Evolutionary conservation across 2,113 vertebrate species (phyloP), one percentile per base, ranked within the genome.

Genomic region (Halcyon senegalensis): DNA sequence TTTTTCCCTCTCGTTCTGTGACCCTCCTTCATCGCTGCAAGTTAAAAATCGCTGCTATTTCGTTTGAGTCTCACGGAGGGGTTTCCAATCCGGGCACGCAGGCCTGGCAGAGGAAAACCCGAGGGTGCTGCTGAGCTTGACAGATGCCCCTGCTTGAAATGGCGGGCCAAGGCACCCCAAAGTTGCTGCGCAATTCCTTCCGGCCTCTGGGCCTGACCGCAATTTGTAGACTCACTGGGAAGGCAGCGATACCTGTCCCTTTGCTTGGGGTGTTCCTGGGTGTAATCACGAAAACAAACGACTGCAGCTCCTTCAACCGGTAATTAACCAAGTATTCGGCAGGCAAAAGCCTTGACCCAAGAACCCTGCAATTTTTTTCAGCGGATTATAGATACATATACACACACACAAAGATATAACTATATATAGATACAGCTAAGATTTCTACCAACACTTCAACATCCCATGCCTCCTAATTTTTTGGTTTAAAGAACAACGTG

Each of bases 191-290:
- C 72, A 59, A 13, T 67, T 87, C 62, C 27, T 87, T 24, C 62
- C 6, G 70, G 67, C 78, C 48, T 75, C 28, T 4, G 2, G 16
- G 9, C 63, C 79, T 37, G 62, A 2, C 20, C 5, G 5, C 1
- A 6, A 39, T 25, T 9, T 56, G 56, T 1, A 33, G 59, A 31
- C 14, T 19, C n/a, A 5, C 31, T 19, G 18, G 0, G 58, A 23
- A 89, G 84, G 94, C 69, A 63, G 93, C 46, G 74, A 12, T 50
- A 84, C 95, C 87, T 62, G 87, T 67, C 89, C 73, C 84, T 50
- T 31, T 19, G 51, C 69, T 87, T 69, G 46, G 77, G 11, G 64
- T 63, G 84, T 58, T 94, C 64, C 91, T 20, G 16, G 46, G 62
- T 46, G 33, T 56, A 17, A 46, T 41, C 31, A 25, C 12, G 35